Evolutionary conservation across 37 sponge, comb jelly and placozoan species (phyloP), one percentile per base, ranked within the genome.

Genomic region (Petrosia ficiformis): DNA sequence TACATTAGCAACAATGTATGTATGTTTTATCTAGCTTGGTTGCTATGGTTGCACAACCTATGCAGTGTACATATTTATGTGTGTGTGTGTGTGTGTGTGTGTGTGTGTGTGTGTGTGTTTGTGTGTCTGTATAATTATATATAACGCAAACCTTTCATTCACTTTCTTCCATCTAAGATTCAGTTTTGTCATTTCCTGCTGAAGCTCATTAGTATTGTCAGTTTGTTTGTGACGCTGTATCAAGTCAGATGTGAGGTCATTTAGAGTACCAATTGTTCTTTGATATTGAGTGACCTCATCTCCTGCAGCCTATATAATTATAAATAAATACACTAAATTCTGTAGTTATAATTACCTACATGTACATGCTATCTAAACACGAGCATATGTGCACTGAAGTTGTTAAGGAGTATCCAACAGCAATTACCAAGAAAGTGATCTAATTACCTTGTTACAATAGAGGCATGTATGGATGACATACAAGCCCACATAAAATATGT

Each of bases 111-210:
- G n/a, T n/a, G n/a, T n/a, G n/a, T n/a, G n/a, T n/a, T n/a, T n/a
- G n/a, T n/a, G n/a, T n/a, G n/a, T n/a, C n/a, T n/a, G n/a, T n/a
- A n/a, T n/a, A n/a, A n/a, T n/a, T n/a, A 6, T n/a, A 36, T 14
- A 16, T 3, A 2, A 21, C 1, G 28, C 42, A n/a, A 41, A 88
- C 89, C 42, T 78, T 28, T 77, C 65, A 33, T 71, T 57, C 24
- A 82, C 65, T 25, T 56, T 82, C 8, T 44, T 74, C 79, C 83
- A 88, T 6, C 74, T 52, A 0, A 29, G 16, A 67, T 77, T 82
- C 41, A 88, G 78, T 42, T 75, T 70, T 2, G 68, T 43, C 75
- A 88, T 73, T 3, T 43, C 44, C 32, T 88, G 64, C 71, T 78
- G 74, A 19, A 88, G 83, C 60, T 77, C 83, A 22, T 42, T 4